Evolutionary conservation across 2,113 vertebrate genomes (phyloP).

Genomic region (Oenanthe melanoleuca): DNA sequence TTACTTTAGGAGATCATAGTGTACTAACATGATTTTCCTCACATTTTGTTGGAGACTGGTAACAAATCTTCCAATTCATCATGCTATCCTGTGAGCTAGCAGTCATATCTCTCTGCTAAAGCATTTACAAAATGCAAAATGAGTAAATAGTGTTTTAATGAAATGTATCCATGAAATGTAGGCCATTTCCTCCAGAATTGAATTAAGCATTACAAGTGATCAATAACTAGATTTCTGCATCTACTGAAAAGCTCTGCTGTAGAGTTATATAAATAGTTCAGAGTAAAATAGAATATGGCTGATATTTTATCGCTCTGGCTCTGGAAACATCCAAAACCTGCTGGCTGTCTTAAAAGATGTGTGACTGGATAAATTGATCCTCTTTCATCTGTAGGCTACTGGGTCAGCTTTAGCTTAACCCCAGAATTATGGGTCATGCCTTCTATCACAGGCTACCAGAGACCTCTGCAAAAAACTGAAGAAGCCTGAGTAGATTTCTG

Average conservation of each 20-base stretch:
- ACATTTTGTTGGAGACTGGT: not conserved
- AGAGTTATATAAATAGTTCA: not conserved
- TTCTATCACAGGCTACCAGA: not conserved
- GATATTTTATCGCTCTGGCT: not conserved
- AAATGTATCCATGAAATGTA: conserved; percentile 49
- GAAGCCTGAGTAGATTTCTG: not conserved
- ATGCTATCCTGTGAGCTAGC: not conserved
- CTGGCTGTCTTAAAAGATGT: not conserved
- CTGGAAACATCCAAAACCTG: not conserved
- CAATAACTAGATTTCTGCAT: conserved; percentile 38
- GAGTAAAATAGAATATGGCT: not conserved
- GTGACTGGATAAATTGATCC: not conserved
- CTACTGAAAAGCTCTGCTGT: not conserved
- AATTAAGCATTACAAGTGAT: conserved; percentile 45
- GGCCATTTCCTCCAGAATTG: conserved; percentile 37
- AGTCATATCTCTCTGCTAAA: conserved; percentile 4
- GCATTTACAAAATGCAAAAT: conserved; percentile 33
- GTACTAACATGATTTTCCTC: not conserved
- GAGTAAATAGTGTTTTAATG: conserved; percentile 59
- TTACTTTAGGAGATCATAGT: not conserved
- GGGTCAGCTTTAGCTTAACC: not conserved
- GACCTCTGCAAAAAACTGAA: not conserved
- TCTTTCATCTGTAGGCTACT: not conserved
- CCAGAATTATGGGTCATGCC: not conserved
- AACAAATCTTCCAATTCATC: not conserved